phyloP scores from a whole-genome alignment of 2,113 vertebrate genomes.

The Vanacampus margaritifer region DNA sequence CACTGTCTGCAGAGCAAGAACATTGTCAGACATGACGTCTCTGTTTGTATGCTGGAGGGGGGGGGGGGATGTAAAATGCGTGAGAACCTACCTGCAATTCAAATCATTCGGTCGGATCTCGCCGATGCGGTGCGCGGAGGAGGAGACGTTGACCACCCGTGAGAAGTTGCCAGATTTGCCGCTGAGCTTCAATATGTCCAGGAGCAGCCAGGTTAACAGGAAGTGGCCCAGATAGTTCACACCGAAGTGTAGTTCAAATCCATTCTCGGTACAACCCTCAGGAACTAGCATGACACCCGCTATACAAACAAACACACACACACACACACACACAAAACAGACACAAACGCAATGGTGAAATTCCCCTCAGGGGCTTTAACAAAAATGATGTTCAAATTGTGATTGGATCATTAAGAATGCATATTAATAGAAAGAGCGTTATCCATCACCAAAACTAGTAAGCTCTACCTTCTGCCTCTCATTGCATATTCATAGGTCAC shows the following conservation, averaged over 20 bases:
- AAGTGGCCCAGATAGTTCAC: constrained; percentile 91
- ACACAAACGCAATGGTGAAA: background rate
- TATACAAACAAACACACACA: constrained; percentile 43
- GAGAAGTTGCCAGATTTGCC: constrained; percentile 66
- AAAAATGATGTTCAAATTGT: background rate
- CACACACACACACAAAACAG: background rate
- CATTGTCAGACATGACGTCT: background rate
- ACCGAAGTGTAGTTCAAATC: constrained; percentile 84
- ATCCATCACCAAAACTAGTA: background rate
- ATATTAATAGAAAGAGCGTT: background rate
- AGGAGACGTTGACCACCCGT: constrained; percentile 81
- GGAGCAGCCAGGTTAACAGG: constrained; percentile 83
- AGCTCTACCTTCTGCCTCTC: background rate
- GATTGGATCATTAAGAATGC: background rate
- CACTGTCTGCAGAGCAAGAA: constrained; percentile 58
- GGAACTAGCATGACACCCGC: constrained; percentile 89
- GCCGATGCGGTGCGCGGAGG: constrained; percentile 80
- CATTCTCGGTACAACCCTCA: constrained; percentile 76
- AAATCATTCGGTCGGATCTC: constrained; percentile 75
- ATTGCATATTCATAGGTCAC: background rate
- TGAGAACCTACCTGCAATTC: constrained; percentile 73
- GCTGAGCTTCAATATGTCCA: constrained; percentile 76
- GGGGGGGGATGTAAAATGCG: background rate
- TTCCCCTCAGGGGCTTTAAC: background rate
- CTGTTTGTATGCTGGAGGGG: background rate